Evolutionary conservation across 2,797 vertebrate genomes (phyloP).

Genomic region (Chrysocyon brachyurus): DNA sequence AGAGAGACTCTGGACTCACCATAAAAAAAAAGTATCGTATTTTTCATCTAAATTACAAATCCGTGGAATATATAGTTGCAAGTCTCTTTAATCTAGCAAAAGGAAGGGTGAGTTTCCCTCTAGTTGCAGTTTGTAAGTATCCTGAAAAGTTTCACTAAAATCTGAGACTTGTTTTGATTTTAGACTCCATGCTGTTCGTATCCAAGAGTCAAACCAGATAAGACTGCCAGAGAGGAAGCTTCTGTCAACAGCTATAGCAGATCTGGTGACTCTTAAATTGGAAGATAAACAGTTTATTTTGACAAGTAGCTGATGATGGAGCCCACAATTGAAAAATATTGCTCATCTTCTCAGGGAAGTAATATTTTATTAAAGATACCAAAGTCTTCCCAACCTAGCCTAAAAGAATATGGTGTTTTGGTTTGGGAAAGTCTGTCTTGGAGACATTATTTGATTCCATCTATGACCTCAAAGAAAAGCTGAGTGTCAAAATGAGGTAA

Average conservation of each 20-base stretch:
- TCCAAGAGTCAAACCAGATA: conserved; percentile 62
- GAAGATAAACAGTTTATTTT: conserved; percentile 71
- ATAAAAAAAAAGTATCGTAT: conserved; percentile 1
- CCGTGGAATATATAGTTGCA: neutral
- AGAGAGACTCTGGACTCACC: neutral
- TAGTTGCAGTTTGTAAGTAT: neutral
- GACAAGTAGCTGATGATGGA: conserved; percentile 35
- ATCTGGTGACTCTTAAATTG: neutral
- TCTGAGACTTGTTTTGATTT: conserved; percentile 71
- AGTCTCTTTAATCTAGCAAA: neutral
- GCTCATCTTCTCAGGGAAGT: conserved; percentile 55
- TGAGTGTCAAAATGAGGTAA: neutral
- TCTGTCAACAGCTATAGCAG: conserved; percentile 64
- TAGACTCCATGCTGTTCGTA: conserved; percentile 55
- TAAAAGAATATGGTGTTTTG: neutral
- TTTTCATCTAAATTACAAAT: conserved; percentile 43
- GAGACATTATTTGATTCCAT: neutral
- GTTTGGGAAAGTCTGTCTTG: neutral
- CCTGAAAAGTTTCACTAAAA: conserved; percentile 64
- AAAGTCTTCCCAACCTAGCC: neutral
- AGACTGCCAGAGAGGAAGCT: conserved; percentile 57
- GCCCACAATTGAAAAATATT: conserved; percentile 44
- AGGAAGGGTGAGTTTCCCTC: neutral
- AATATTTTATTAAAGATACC: conserved; percentile 30
- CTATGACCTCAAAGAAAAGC: neutral